Percentiles rank a stretch among this genome's conserved stretches.
phyloP scores from a whole-genome alignment of 2,797 vertebrate species.

The Holocentrus rufus region DNA sequence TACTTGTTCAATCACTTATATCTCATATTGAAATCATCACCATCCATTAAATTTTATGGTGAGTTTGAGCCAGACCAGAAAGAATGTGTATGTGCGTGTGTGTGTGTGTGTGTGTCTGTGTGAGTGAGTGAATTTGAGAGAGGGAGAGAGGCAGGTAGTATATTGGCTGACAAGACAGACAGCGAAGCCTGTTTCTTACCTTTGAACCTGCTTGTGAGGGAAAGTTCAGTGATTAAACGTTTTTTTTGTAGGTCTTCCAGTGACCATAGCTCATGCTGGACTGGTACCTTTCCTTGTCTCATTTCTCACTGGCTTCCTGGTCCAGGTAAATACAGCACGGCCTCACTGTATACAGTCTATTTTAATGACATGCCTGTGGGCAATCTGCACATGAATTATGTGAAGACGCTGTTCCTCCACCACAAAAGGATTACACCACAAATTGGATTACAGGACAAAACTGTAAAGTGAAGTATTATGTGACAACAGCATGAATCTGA shows the following conservation, averaged over 20 bases:
- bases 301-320: constrained; percentile 78
- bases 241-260: constrained; percentile 73
- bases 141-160: constrained; percentile 14
- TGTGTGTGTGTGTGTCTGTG: constrained; percentile 3
- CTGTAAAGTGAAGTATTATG: too few relatives aligned
- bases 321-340: constrained; percentile 69
- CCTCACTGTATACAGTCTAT: too few relatives aligned
- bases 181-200: neutral
- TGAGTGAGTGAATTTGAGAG: constrained; percentile 15
- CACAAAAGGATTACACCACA: too few relatives aligned
- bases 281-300: constrained; percentile 79
- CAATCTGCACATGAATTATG: neutral
- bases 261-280: constrained; percentile 76
- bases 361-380: too few relatives aligned
- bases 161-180: constrained; percentile 1
- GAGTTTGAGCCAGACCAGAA: constrained; percentile 36
- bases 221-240: neutral
- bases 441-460: too few relatives aligned
- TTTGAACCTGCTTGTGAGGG: neutral
- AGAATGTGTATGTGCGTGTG: constrained; percentile 26
- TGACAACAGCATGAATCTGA: too few relatives aligned
- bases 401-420: too few relatives aligned
- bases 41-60: constrained; percentile 62
- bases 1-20: constrained; percentile 72
- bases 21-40: constrained; percentile 70